A percentile compares a stretch with the other conserved stretches of the same genome.
phyloP scores from a whole-genome alignment of 2,888 invertebrate genomes.

The Tipula lateralis region DNA sequence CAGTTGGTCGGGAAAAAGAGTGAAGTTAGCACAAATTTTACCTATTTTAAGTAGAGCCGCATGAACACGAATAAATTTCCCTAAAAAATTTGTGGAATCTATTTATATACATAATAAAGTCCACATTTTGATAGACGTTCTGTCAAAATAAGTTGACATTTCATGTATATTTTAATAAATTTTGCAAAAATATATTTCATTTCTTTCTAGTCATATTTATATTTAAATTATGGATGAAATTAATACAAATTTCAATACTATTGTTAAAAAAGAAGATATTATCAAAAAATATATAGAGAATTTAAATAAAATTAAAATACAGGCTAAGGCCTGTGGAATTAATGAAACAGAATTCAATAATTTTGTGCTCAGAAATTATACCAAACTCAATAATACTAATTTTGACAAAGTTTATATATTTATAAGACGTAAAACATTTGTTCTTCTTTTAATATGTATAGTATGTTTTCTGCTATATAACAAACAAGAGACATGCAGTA shows the following conservation, averaged over 20 bases:
- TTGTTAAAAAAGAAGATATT: neutral
- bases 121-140: neutral
- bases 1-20: constrained; percentile 20
- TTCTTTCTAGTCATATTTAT: neutral
- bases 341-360: constrained; percentile 27
- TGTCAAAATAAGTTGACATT: neutral
- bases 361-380: neutral
- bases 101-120: neutral
- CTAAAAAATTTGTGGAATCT: neutral
- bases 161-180: neutral
- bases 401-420: constrained; percentile 14
- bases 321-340: neutral
- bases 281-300: constrained; percentile 28
- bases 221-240: neutral
- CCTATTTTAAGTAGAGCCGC: neutral
- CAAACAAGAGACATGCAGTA: constrained; percentile 58
- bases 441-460: neutral
- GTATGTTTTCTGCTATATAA: constrained; percentile 41
- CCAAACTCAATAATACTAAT: neutral
- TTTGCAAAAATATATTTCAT: neutral
- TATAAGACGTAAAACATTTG: neutral
- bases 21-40: neutral
- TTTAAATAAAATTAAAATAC: neutral
- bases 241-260: neutral
- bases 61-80: neutral